Base-by-base conservation (phyloP, 2,113 vertebrate genomes). In the Stigmatopora argus region DNA sequence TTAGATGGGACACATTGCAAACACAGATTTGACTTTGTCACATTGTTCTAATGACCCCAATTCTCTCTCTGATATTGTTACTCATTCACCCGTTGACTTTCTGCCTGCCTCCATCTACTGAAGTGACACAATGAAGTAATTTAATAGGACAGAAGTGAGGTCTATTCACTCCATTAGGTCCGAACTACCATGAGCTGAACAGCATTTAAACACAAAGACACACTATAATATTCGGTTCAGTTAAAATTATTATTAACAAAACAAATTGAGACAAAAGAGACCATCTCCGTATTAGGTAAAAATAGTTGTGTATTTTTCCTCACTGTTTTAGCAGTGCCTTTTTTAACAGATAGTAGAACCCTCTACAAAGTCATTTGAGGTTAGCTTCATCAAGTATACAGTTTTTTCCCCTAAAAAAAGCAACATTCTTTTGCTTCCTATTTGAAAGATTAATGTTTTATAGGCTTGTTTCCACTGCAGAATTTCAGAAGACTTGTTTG, bases 61-160 rank as follows among this genome's bases (percentile, higher is more conserved):
- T 62, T 46, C 47, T 45, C 17, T 31, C 38, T 53, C 56, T 74
- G n/a, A 41, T 45, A 68, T 14, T 66, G 47, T 62, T 47, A 17
- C 18, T 65, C 49, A 65, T 71, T 49, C 31, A 69, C 60, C 71
- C 69, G 80, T 81, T 79, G 73, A 83, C 78, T 79, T 41, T 41
- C 79, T 35, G 69, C 73, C 76, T 70, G 65, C 62, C 74, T 80
- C 64, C 58, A 70, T 82, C 67, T 75, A 78, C 70, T 76, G 70
- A 70, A 60, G 74, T 75, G 77, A 80, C 84, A 86, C 19, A n/a
- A 31, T 82, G 84, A 79, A 63, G 66, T 78, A 76, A 88, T 83
- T 63, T 69, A 77, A 85, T 72, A 71, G 73, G 85, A 85, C 83
- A 87, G 67, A 75, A 79, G 78, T 81, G 68, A 78, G 77, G 77